A percentile compares a stretch with the other conserved stretches of the same genome.
phyloP scores from a whole-genome alignment of 37 sponge, comb jelly and placozoan species.

The Lycopodina hypogea region DNA sequence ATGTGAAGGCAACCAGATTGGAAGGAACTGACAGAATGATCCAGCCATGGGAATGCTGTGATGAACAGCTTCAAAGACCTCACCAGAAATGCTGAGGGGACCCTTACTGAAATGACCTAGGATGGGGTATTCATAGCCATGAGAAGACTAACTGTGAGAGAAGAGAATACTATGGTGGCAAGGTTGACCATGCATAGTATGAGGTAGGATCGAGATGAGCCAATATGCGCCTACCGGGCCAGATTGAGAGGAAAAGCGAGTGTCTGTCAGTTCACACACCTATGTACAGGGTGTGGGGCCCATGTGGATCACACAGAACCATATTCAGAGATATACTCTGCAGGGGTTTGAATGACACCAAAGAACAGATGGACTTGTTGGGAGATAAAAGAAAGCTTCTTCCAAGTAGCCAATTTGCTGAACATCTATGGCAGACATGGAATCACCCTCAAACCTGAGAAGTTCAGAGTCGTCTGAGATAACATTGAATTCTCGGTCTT shows the following conservation, averaged over 20 bases:
- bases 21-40: constrained; percentile 20
- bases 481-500: constrained; percentile 53
- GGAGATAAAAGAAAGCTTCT: constrained; percentile 45
- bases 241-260: constrained; percentile 33
- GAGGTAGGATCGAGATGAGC: constrained; percentile 51
- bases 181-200: constrained; percentile 40
- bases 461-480: constrained; percentile 34
- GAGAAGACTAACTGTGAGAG: constrained; percentile 20
- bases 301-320: constrained; percentile 33
- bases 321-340: too few species aligned
- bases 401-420: constrained; percentile 38
- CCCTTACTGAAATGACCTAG: constrained; percentile 5
- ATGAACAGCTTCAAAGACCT: constrained; percentile 48
- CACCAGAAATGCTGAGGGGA: constrained; percentile 39
- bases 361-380: constrained; percentile 32
- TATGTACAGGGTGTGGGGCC: constrained; percentile 31
- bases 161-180: constrained; percentile 39
- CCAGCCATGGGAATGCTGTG: constrained; percentile 48
- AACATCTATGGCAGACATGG: constrained; percentile 48
- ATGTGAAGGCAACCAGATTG: constrained; percentile 33
- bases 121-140: constrained; percentile 32
- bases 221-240: constrained; percentile 38
- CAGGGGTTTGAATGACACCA: constrained; percentile 6
- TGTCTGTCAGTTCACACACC: constrained; percentile 24
- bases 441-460: constrained; percentile 50